Evolutionary conservation across 2,888 invertebrate genomes (phyloP).

Genomic region (Dermolepida albohirtum): DNA sequence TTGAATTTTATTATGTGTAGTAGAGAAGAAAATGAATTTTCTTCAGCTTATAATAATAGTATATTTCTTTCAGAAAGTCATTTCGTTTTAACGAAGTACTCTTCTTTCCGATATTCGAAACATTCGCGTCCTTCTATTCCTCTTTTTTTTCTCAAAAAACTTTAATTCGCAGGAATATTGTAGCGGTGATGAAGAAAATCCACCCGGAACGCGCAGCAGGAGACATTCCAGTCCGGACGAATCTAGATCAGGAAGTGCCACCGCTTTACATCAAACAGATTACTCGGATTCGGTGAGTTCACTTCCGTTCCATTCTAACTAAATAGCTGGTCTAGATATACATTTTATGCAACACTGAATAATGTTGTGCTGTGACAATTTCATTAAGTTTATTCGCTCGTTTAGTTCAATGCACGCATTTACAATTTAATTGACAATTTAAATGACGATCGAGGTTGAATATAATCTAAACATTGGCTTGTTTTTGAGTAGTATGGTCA

Average conservation of each 20-base stretch:
- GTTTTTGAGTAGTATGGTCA: constrained; percentile 3
- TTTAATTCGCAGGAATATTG: constrained; percentile 72
- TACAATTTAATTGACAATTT: no score
- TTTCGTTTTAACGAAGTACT: not conserved
- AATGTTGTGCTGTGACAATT: no score
- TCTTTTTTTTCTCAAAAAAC: not conserved
- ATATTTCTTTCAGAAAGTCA: not conserved
- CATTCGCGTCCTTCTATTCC: not conserved
- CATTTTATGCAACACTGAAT: no score
- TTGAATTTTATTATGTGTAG: no score
- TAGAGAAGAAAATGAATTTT: no score
- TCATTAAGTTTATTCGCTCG: no score
- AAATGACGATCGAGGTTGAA: no score
- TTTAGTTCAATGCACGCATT: no score
- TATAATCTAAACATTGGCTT: not conserved
- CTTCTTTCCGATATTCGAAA: not conserved
- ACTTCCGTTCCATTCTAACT: not conserved
- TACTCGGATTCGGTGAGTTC: constrained; percentile 73
- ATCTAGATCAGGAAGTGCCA: constrained; percentile 75
- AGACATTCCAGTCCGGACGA: constrained; percentile 79
- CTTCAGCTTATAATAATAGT: no score
- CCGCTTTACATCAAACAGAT: constrained; percentile 70
- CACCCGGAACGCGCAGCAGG: constrained; percentile 64
- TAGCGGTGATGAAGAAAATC: constrained; percentile 72
- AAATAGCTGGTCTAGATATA: no score